These are phyloP conservation scores for Circaetus gallicus DNA, from an alignment of 2,113 vertebrate genomes.

Conservation along the genomic window DNA sequence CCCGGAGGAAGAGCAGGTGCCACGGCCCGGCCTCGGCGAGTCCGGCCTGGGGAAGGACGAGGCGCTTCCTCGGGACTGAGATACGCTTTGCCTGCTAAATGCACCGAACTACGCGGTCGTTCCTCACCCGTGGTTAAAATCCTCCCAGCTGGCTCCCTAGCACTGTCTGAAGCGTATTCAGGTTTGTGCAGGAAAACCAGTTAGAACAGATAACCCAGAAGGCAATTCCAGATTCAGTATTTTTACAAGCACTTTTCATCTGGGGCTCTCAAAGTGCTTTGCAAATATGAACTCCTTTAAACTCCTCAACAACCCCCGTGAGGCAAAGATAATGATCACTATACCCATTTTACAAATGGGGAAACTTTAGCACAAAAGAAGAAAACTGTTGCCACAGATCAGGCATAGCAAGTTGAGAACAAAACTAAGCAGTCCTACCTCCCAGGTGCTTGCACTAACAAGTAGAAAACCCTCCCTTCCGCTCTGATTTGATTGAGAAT, in stretches of 20 bases:
- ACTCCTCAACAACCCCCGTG: constrained; percentile 20
- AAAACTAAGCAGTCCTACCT: neutral
- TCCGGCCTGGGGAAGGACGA: neutral
- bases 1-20: neutral
- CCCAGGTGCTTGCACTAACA: constrained; percentile 20
- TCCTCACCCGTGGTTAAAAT: neutral
- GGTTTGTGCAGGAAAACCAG: constrained; percentile 65
- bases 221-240: constrained; percentile 13
- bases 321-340: constrained; percentile 56
- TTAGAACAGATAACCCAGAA: constrained; percentile 59
- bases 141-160: neutral
- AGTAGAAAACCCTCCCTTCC: constrained; percentile 36
- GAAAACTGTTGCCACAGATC: constrained; percentile 19
- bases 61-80: accelerated
- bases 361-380: constrained; percentile 7
- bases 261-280: neutral
- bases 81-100: neutral
- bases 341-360: constrained; percentile 13
- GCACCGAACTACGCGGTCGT: neutral
- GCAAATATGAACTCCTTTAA: constrained; percentile 52
- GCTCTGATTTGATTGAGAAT: neutral
- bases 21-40: accelerated
- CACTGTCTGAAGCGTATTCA: neutral
- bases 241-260: constrained; percentile 62
- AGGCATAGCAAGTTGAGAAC: constrained; percentile 12